Percentiles rank a stretch among this genome's conserved stretches.
Evolutionary conservation across 2,797 vertebrate species (phyloP).

Genomic region (Pyrocephalus nanus): DNA sequence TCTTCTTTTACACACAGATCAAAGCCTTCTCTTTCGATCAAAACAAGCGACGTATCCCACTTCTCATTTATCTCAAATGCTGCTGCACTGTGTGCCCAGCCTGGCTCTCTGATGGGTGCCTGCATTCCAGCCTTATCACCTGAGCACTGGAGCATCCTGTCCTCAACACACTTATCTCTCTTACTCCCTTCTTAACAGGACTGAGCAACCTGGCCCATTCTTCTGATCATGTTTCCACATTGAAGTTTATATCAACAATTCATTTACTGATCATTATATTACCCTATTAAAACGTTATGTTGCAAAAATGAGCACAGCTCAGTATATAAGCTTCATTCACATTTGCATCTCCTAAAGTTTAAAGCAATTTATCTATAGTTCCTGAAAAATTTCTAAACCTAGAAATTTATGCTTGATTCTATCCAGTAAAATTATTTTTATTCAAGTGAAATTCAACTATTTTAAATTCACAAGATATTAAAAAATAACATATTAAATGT

Average conservation of each 20-base stretch:
- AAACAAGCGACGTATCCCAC: not conserved
- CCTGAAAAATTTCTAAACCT: not conserved
- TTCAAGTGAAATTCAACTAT: not conserved
- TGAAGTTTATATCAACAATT: not conserved
- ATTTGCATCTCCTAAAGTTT: not conserved
- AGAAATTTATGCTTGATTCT: not conserved
- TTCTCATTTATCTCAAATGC: not conserved
- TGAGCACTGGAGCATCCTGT: not conserved
- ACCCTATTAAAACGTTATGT: not conserved
- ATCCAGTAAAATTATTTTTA: not conserved
- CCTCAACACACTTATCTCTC: not conserved
- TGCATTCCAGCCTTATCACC: slow-evolving; percentile 13
- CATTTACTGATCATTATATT: not conserved
- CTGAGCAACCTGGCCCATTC: not conserved
- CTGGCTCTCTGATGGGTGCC: not conserved
- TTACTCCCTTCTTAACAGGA: not conserved
- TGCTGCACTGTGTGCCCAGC: accelerated
- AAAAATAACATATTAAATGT: not conserved
- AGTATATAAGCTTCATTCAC: not conserved
- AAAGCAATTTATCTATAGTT: not conserved
- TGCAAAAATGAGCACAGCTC: not conserved
- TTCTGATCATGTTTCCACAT: not conserved
- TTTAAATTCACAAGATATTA: not conserved
- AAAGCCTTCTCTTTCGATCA: not conserved
- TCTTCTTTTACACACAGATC: not conserved